A percentile compares a stretch with the other conserved stretches of the same genome.
These are phyloP conservation scores for Neomorphus geoffroyi DNA, from an alignment of 2,797 vertebrate species.

Conservation along the genomic window DNA sequence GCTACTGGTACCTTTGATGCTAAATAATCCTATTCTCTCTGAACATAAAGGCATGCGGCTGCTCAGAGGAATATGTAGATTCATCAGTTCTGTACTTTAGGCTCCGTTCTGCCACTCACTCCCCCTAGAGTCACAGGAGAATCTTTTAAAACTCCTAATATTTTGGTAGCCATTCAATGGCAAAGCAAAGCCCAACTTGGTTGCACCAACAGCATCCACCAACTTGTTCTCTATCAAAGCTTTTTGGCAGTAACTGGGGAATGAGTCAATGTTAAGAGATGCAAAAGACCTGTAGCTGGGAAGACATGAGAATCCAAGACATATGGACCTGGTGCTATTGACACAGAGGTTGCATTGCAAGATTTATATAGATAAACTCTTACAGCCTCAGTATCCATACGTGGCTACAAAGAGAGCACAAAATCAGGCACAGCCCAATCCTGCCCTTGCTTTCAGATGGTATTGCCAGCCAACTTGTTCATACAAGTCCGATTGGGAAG, in stretches of 20 bases:
- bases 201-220: not conserved
- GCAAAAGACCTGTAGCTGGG: not conserved
- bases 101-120: not conserved
- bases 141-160: not conserved
- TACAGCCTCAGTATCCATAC: not conserved
- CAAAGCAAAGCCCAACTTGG: not conserved
- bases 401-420: not conserved
- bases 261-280: not conserved
- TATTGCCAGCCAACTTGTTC: conserved; percentile 1
- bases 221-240: not conserved
- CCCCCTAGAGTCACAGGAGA: rapidly evolving
- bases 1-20: conserved; percentile 19
- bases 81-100: not conserved
- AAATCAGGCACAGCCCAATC: not conserved
- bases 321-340: not conserved
- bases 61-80: not conserved
- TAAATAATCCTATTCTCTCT: conserved; percentile 29
- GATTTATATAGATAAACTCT: not conserved
- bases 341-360: not conserved
- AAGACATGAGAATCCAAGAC: not conserved
- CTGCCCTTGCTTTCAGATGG: not conserved
- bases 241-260: not conserved
- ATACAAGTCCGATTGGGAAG: not conserved
- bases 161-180: not conserved
- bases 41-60: not conserved